Percentiles rank a stretch among this genome's conserved stretches.
phyloP scores from a whole-genome alignment of 2,888 invertebrate species.

The Pecten maximus region DNA sequence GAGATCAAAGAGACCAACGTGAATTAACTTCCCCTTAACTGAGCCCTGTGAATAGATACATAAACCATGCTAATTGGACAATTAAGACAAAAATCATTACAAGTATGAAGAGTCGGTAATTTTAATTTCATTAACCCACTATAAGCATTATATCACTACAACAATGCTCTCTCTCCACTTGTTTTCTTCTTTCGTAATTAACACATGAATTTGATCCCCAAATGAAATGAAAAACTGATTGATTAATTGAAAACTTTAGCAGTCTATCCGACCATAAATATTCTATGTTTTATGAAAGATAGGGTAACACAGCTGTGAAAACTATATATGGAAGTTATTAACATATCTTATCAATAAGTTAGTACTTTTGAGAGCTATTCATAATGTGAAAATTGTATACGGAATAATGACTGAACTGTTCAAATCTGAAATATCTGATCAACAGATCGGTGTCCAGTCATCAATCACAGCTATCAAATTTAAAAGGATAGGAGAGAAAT shows the following conservation, averaged over 20 bases:
- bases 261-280: background rate
- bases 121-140: constrained; percentile 26
- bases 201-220: constrained; percentile 33
- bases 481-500: constrained; percentile 19
- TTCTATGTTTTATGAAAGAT: background rate
- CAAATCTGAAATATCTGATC: constrained; percentile 36
- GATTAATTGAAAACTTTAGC: constrained; percentile 9
- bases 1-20: background rate
- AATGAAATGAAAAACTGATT: constrained; percentile 25
- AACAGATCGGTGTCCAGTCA: background rate
- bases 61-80: constrained; percentile 26
- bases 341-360: background rate
- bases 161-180: background rate
- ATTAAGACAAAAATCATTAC: constrained; percentile 33
- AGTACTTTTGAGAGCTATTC: constrained; percentile 6
- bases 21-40: background rate
- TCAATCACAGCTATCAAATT: constrained; percentile 38
- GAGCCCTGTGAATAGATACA: constrained; percentile 13
- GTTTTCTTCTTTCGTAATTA: constrained; percentile 20
- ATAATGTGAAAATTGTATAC: constrained; percentile 16
- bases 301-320: background rate
- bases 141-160: background rate
- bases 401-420: constrained; percentile 1
- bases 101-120: background rate
- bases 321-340: background rate